Evolutionary conservation across 2,888 invertebrate genomes (phyloP), one percentile per base, ranked within the genome.

Genomic region (Hydrotaea diabolus): DNA sequence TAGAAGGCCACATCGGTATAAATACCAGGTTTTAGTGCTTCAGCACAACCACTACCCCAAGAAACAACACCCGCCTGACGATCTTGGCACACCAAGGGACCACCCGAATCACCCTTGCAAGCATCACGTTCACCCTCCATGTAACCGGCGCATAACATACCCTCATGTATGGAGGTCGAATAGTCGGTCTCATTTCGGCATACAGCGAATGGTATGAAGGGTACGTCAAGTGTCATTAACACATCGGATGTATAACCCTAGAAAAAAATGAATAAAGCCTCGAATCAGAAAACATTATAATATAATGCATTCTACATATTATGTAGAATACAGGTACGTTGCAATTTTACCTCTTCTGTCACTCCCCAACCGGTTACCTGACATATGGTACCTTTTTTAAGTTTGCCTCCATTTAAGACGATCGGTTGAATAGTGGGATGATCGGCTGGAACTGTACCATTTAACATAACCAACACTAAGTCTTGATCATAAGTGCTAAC

Each of bases 51-150:
- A 43, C 95, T 93, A 17, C 97, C 97, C 96, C 96, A 97, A 0
- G 97, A 97, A 0, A 97, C 96, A 71, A 97, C 93, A 0, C 97
- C 97, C 3, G 96, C 93, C 89, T 96, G 93, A 89, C 95, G 94
- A 31, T 31, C 94, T 23, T 87, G 77, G 66, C 89, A 89, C 91
- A 96, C 94, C 36, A 97, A 92, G 0, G 97, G 97, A 2, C 97
- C 97, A 15, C 97, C 97, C 8, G 96, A 97, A 91, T 97, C 97
- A 11, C 96, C 97, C 93, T 95, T 95, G 89, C 97, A 97, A n/a
- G 90, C 95, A 90, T 97, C 97, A 74, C 95, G 95, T n/a, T 96
- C 95, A 0, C 96, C 97, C 53, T 95, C 93, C 85, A 93, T 94
- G 0, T 94, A 95, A 0, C 96, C 97, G 0, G 97, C 97, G 89